Base-by-base conservation (phyloP, 2,797 vertebrate genomes). In the Telmatherina bonti region DNA sequence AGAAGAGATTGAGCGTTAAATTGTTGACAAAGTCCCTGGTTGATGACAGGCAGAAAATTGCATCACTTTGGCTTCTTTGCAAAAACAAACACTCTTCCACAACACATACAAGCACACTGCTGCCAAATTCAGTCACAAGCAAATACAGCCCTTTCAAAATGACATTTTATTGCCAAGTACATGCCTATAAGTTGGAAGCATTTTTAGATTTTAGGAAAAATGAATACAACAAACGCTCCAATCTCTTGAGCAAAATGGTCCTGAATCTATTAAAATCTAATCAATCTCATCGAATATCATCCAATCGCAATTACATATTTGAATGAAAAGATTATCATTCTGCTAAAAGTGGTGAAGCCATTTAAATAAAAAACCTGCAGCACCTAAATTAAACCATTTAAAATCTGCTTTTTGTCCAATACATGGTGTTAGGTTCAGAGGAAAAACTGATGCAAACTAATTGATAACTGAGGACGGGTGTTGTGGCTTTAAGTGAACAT, bases 1-100 rank as follows among this genome's bases (percentile, higher is more conserved):
- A 88, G 74, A 53, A 79, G 61, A 82, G 81, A 88, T 70, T 74
- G 87, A 90, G 77, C 30, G 27, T 63, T 76, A 84, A 89, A 91
- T 85, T 86, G 81, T 76, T 36, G 56, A 78, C 70, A 79, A 71
- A 82, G 68, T 89, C 85, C 74, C 81, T 56, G 29, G 78, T 72
- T 88, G 87, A 89, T 83, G 81, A 89, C 84, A 83, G 79, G 82
- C 76, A 89, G 83, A 88, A 91, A 91, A 92, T 83, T 76, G 81
- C 74, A 84, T 83, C 74, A 78, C 76, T 88, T 90, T 90, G 82
- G 87, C 68, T 83, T 85, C 61, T 74, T 83, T 83, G 76, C 82
- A 83, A 84, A 87, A 83, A 76, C 73, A 85, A 77, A 85, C 75
- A 62, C 35, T 22, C 75, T 68, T 76, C 47, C 56, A 36, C 60